Conservation (phyloP, 2,797 vertebrate genomes). For the Hydrocynus forskahlii region DNA sequence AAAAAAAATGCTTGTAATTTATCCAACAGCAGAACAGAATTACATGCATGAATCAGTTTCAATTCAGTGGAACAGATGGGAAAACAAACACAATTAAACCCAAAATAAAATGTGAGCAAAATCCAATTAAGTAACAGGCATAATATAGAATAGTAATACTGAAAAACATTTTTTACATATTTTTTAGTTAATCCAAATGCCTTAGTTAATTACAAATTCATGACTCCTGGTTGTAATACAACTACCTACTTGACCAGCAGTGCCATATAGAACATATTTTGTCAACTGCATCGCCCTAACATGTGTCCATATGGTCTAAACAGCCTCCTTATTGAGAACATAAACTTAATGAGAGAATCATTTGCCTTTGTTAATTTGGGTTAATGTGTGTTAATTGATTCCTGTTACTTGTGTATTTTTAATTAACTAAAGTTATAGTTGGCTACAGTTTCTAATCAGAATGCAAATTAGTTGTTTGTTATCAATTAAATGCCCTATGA, state of each 20-base stretch:
- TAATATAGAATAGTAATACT: not conserved
- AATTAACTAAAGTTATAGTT: constrained; percentile 66
- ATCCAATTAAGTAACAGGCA: not conserved
- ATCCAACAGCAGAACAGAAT: constrained; percentile 21
- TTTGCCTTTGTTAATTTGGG: constrained; percentile 86
- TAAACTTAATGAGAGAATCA: constrained; percentile 78
- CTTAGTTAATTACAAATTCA: not conserved
- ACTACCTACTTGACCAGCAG: constrained; percentile 24
- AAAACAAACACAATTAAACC: not conserved
- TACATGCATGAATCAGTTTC: constrained; percentile 7
- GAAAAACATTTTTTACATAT: not conserved
- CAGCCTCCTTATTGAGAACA: constrained; percentile 73
- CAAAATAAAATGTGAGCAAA: not conserved
- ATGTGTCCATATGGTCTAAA: constrained; percentile 67
- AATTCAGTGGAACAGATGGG: not conserved
- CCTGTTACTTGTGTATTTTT: constrained; percentile 76
- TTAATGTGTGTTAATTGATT: constrained; percentile 88
- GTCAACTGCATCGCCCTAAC: constrained; percentile 61
- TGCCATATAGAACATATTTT: constrained; percentile 46
- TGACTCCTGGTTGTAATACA: constrained; percentile 19
- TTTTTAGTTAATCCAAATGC: not conserved
- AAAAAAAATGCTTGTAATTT: constrained; percentile 25
- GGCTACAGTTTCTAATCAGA: constrained; percentile 54
- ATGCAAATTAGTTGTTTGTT: constrained; percentile 79
- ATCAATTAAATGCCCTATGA: constrained; percentile 80